A percentile compares a stretch with the other conserved stretches of the same genome.
phyloP scores from a whole-genome alignment of 2,797 vertebrate genomes.

The Pelodytes ibericus region DNA sequence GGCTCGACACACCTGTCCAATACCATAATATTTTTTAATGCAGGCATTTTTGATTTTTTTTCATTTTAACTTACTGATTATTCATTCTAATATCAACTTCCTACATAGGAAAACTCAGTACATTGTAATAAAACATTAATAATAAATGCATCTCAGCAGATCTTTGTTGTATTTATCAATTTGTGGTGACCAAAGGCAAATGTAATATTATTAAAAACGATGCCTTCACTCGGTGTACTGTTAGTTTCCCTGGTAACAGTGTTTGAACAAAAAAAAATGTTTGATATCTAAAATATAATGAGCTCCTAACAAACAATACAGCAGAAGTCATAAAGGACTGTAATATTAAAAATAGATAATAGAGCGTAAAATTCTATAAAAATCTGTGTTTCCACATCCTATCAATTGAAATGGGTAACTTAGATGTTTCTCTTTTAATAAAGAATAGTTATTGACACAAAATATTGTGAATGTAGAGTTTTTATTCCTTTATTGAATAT shows the following conservation, averaged over 20 bases:
- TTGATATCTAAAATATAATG: constrained; percentile 21
- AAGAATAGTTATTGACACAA: too few species aligned
- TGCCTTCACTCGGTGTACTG: not conserved
- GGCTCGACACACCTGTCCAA: too few species aligned
- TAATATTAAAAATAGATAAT: too few species aligned
- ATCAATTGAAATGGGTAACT: too few species aligned
- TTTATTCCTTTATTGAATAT: too few species aligned
- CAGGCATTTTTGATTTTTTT: not conserved
- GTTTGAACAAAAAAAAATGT: constrained; percentile 14
- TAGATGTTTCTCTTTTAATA: too few species aligned
- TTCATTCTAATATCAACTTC: not conserved
- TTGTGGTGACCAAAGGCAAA: constrained; percentile 8
- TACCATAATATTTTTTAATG: not conserved
- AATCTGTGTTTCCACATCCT: too few species aligned
- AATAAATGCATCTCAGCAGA: constrained; percentile 1
- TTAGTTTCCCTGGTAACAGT: constrained; percentile 19
- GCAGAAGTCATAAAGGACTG: not conserved
- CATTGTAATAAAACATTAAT: constrained; percentile 5
- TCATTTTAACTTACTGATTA: not conserved
- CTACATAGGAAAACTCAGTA: not conserved
- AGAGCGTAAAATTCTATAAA: too few species aligned
- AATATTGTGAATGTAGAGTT: too few species aligned
- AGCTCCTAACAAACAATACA: constrained; percentile 12
- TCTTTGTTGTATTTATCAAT: constrained; percentile 4
- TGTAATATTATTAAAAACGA: not conserved